Conservation (phyloP, 2,113 vertebrate genomes). For the Murina feae region DNA sequence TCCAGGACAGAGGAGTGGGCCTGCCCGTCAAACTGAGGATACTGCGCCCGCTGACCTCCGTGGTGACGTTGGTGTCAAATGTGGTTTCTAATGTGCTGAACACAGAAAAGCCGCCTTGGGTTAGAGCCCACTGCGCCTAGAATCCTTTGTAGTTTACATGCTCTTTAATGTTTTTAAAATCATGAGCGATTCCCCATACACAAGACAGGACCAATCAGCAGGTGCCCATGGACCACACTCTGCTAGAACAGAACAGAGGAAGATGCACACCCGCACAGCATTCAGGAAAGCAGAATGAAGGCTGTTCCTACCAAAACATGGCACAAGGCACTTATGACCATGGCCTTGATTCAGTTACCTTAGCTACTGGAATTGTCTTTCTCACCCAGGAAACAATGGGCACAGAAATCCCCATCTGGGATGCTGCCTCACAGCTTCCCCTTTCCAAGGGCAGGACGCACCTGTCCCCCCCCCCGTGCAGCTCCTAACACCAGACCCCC, state of each 20-base stretch:
- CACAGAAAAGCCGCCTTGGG: neutral
- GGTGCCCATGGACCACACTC: neutral
- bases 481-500: neutral
- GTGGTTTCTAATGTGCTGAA: conserved; percentile 94
- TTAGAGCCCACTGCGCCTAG: neutral
- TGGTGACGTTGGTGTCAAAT: conserved; percentile 92
- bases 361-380: neutral
- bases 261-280: accelerated
- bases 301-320: neutral
- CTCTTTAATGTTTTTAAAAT: neutral
- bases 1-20: conserved; percentile 91
- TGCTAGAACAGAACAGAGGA: neutral
- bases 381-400: neutral
- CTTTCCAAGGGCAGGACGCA: neutral
- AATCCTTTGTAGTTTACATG: accelerated
- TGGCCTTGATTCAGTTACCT: neutral
- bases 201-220: neutral
- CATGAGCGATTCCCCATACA: neutral
- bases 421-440: too few species aligned
- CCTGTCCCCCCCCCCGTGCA: neutral
- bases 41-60: conserved; percentile 90
- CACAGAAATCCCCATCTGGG: neutral
- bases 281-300: neutral
- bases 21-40: conserved; percentile 91
- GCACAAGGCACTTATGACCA: neutral